Evolutionary conservation across 2,888 invertebrate genomes (phyloP), one percentile per base, ranked within the genome.

Genomic region (Eupithecia exiguata): DNA sequence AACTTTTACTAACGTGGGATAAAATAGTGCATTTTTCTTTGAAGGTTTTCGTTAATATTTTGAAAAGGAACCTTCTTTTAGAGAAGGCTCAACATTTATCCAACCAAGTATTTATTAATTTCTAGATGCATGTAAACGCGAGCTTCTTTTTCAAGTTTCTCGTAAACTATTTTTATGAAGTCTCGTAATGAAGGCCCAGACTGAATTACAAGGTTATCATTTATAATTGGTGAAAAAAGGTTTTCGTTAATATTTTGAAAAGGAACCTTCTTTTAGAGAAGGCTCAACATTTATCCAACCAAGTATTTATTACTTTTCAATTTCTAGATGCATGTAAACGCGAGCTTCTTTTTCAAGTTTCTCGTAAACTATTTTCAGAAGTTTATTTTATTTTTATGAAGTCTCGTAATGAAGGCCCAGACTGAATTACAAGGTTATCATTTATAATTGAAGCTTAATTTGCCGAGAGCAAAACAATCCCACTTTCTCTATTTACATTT

Each of bases 401-500:
- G 25, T 25, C 53, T 53, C 53, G 12, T 14, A 12, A 58, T 9
- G 62, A 62, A 35, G 18, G 16, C 58, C 58, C 25, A 14, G n/a
- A 25, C n/a, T 0, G 35, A 14, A 35, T 62, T 43, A 40, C n/a
- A 68, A 40, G 53, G 40, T 69, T 35, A 9, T 35, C 18, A 35
- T 62, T 35, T 62, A 35, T 61, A 61, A 21, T 53, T 53, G 12
- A 7, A 53, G 21, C 9, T 61, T 12, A 30, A 16, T 7, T 30
- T 61, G 14, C 61, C 30, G 61, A 30, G 30, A 61, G 1, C 61
- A 62, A 62, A 62, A 62, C 35, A 62, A 62, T 25, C 21, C 35
- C 3, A n/a, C 46, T 68, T 68, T 68, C 25, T 67, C 68, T 68
- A 49, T 35, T 68, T 46, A 5, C 35, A 35, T 49, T 25, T 30